These are phyloP conservation scores for Procavia capensis DNA, from an alignment of 2,113 vertebrate genomes.

Conservation along the genomic window DNA sequence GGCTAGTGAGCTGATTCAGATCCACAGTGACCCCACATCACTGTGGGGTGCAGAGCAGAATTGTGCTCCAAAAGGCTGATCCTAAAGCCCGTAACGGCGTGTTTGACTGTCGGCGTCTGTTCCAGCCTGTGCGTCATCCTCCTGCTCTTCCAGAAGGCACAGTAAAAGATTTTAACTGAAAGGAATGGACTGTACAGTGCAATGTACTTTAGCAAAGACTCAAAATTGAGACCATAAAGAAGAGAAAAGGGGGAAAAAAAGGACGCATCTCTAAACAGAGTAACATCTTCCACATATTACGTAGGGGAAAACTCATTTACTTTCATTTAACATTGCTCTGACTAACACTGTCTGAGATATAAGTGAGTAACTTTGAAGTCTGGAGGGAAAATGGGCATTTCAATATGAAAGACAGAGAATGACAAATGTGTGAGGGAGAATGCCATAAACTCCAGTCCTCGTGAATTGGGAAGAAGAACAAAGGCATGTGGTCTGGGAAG, in stretches of 20 bases:
- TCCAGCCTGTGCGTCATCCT: neutral
- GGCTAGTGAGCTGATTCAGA: neutral
- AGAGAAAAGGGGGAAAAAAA: neutral
- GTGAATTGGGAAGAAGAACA: slow-evolving; percentile 71
- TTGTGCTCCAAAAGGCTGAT: neutral
- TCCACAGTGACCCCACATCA: neutral
- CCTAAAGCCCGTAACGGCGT: neutral
- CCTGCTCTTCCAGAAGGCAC: neutral
- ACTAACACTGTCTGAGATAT: neutral
- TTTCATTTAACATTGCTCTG: slow-evolving; percentile 40
- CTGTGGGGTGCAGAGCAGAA: too few species aligned
- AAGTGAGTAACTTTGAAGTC: slow-evolving; percentile 70
- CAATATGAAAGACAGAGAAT: slow-evolving; percentile 69
- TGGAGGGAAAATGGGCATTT: slow-evolving; percentile 59
- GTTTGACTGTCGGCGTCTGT: neutral
- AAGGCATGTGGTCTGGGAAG: slow-evolving; percentile 54
- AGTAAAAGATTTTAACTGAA: neutral
- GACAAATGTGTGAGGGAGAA: slow-evolving; percentile 63
- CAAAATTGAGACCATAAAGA: neutral
- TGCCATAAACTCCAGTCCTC: slow-evolving; percentile 32
- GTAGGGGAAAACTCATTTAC: neutral
- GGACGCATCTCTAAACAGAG: neutral
- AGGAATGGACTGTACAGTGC: neutral
- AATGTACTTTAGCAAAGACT: neutral
- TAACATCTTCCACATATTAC: neutral